Evolutionary conservation across 2,113 vertebrate genomes (phyloP).

Genomic region (Ageneiosus marmoratus): DNA sequence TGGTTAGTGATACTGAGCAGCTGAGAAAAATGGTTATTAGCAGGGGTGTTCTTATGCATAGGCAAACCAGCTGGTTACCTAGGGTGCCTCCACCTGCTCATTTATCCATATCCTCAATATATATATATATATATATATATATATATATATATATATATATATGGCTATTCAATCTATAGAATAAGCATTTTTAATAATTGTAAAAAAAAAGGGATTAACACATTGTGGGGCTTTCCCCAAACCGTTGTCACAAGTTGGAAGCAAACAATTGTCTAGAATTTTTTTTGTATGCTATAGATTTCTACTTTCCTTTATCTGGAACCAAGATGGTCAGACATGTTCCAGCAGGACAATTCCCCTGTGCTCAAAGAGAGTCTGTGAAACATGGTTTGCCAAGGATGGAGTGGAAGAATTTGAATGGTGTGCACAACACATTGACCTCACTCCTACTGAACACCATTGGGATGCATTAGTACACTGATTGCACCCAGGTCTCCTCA

Average conservation of each 20-base stretch:
- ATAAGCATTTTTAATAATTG: too few relatives aligned
- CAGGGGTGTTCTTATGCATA: not conserved
- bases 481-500: not conserved
- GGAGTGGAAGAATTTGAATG: not conserved
- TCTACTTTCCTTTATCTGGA: too few relatives aligned
- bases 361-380: not conserved
- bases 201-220: too few relatives aligned
- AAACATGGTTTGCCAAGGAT: not conserved
- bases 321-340: too few relatives aligned
- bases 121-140: too few relatives aligned
- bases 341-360: not conserved
- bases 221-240: not conserved
- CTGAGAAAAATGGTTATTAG: not conserved
- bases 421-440: not conserved
- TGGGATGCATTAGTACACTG: not conserved
- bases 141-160: too few relatives aligned
- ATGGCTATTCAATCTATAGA: too few relatives aligned
- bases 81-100: too few relatives aligned
- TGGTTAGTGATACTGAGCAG: conserved; percentile 1
- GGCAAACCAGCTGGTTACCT: too few relatives aligned
- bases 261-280: not conserved
- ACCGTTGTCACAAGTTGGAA: too few relatives aligned
- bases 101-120: too few relatives aligned
- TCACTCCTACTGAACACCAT: not conserved
- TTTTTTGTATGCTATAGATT: too few relatives aligned